Base-by-base conservation (phyloP, 2,113 vertebrate genomes). In the Notothenia coriiceps region DNA sequence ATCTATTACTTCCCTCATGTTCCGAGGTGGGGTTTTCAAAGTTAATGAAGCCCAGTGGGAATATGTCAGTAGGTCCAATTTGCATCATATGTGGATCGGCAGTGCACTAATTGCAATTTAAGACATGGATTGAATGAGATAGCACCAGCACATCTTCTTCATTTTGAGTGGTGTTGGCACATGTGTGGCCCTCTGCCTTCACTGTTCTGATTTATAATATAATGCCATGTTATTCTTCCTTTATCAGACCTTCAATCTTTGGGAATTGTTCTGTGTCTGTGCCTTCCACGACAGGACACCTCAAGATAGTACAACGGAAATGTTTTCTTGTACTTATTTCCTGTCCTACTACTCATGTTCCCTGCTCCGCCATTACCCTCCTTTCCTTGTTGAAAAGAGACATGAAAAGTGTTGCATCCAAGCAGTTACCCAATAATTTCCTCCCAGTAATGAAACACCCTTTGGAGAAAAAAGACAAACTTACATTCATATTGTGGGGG, bases 21-120 rank as follows among this genome's bases (percentile, higher is more conserved):
- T 79, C 51, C 44, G 40, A 6, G 47, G 35, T 69, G 33, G 56
- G 61, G 18, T 54, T 83, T 80, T 82, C 14, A 29, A 75, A 80
- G 67, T 70, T 82, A 88, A 89, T 88, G 74, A 89, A 74, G 71
- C 84, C 82, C 61, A 46, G 17, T 80, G 82, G 79, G 73, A 86
- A 79, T 65, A 71, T 65, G 43, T 61, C 33, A 40, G 47, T 18
- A 35, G 51, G 70, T 65, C 59, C 47, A 29, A 8, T 50, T 18
- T 60, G 63, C 55, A 56, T 80, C 66, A 70, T 40, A 80, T 76
- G 74, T 60, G 49, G 52, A 68, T 74, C 64, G 56, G 18, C 51
- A 40, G 14, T 29, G 40, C 52, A 50, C 25, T 77, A 63, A 60
- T 67, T 79, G 52, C 61, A 49, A 69, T 82, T 13, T 56, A 17